Evolutionary conservation across 92 coral and sea anemone species (phyloP), one percentile per base, ranked within the genome.

Genomic region (Zoanthus sociatus): DNA sequence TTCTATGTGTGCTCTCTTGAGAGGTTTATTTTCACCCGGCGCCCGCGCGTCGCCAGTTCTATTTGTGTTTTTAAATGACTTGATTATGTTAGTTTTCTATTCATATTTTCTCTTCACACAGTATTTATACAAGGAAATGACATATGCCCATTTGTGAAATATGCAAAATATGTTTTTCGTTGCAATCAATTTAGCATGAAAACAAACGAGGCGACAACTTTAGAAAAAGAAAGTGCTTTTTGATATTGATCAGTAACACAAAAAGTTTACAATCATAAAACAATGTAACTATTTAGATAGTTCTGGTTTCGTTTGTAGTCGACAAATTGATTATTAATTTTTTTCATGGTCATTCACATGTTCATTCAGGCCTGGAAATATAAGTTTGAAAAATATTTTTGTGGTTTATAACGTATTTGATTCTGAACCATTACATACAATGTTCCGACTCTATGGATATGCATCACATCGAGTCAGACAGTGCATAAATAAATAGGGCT

Each of bases 11-110:
- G 73, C 74, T 81, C 61, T 45, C 13, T 45, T 63, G 85, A 81
- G 85, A 53, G 74, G 61, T 47, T 11, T 44, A 81, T 81, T 81
- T 50, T 16, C 46, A 30, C 46, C 76, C 85, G 85, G 85, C 85
- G 85, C 75, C 85, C 85, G 74, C 42, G 85, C 75, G 85, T 64
- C 85, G 85, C 85, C 85, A 45, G 61, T 47, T 66, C 74, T 81
- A 81, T 81, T 81, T 81, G 47, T 66, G 73, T 81, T 63, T 81
- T 67, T 81, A 46, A 81, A 66, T 81, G 66, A 50, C 85, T 71
- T 81, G 85, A 81, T 81, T 81, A 81, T 50, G 55, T 50, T 50
- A 1, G 55, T 50, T 50, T 50, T 50, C 55, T 50, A 50, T 50
- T 60, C 30, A 37, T 78, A 78, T 64, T 81, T 81, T 81, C 85